A percentile compares a stretch with the other conserved stretches of the same genome.
Conservation (phyloP, 2,113 vertebrate species). For the Gadus chalcogrammus region DNA sequence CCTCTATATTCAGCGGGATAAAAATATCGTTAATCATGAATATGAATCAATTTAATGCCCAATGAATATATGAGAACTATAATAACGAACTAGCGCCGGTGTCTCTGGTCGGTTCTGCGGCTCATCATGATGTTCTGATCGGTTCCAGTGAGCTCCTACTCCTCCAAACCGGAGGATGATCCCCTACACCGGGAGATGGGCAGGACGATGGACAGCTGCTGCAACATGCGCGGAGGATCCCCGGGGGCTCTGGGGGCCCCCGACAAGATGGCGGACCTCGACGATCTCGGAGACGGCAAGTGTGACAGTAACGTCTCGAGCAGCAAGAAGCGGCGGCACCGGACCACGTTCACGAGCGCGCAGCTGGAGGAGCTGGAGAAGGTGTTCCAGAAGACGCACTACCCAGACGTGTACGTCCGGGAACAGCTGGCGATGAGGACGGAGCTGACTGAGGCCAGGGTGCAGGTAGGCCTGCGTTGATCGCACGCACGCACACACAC, state of each 20-base stretch:
- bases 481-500: too few relatives aligned
- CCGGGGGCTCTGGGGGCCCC: slow-evolving; percentile 72
- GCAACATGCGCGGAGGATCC: slow-evolving; percentile 78
- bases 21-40: too few relatives aligned
- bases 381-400: slow-evolving; percentile 99
- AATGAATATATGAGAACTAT: background rate
- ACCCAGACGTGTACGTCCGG: slow-evolving; percentile 97
- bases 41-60: background rate
- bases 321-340: slow-evolving; percentile 94
- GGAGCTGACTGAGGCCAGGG: slow-evolving; percentile 94
- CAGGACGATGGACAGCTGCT: slow-evolving; percentile 85
- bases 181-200: slow-evolving; percentile 79
- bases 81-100: too few relatives aligned
- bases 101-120: too few relatives aligned
- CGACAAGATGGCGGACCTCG: slow-evolving; percentile 81
- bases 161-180: slow-evolving; percentile 84
- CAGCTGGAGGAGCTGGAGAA: slow-evolving; percentile 98
- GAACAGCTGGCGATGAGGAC: slow-evolving; percentile 97
- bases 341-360: slow-evolving; percentile 95
- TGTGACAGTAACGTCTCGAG: slow-evolving; percentile 98
- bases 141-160: slow-evolving; percentile 77
- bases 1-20: too few relatives aligned
- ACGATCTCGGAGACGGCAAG: slow-evolving; percentile 89
- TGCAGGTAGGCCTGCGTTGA: slow-evolving; percentile 78
- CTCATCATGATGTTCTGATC: background rate